Conservation (phyloP, 2,888 invertebrate species). For the Coremacera marginata region DNA sequence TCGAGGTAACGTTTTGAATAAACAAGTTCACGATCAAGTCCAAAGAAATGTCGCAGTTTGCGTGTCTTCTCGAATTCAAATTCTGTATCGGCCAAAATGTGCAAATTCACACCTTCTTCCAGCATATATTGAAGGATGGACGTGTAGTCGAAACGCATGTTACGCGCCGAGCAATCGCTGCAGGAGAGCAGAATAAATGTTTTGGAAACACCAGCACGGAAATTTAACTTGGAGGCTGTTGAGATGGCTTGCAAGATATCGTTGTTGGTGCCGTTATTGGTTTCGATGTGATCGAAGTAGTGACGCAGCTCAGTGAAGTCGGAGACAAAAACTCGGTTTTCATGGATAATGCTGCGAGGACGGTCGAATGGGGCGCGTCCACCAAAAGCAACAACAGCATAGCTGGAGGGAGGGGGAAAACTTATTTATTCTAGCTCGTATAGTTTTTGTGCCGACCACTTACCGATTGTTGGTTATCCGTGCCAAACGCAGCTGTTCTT, state of each 20-base stretch:
- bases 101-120: slow-evolving; percentile 84
- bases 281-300: slow-evolving; percentile 79
- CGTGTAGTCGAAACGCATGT: slow-evolving; percentile 86
- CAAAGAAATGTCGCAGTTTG: slow-evolving; percentile 81
- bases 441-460: slow-evolving; percentile 4
- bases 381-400: slow-evolving; percentile 86
- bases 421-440: background rate
- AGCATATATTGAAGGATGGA: slow-evolving; percentile 84
- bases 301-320: slow-evolving; percentile 74
- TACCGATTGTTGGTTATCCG: slow-evolving; percentile 79
- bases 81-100: slow-evolving; percentile 85
- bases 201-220: slow-evolving; percentile 86
- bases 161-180: slow-evolving; percentile 77
- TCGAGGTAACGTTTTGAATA: slow-evolving; percentile 84
- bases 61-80: slow-evolving; percentile 82
- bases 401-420: slow-evolving; percentile 71
- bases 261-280: slow-evolving; percentile 69
- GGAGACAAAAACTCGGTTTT: slow-evolving; percentile 77
- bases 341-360: slow-evolving; percentile 80
- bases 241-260: slow-evolving; percentile 84
- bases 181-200: slow-evolving; percentile 87
- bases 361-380: slow-evolving; percentile 78
- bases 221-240: slow-evolving; percentile 79
- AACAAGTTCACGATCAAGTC: slow-evolving; percentile 81
- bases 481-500: slow-evolving; percentile 77